Evolutionary conservation across 2,888 invertebrate species (phyloP).

Genomic region (Liodrosophila aerea): DNA sequence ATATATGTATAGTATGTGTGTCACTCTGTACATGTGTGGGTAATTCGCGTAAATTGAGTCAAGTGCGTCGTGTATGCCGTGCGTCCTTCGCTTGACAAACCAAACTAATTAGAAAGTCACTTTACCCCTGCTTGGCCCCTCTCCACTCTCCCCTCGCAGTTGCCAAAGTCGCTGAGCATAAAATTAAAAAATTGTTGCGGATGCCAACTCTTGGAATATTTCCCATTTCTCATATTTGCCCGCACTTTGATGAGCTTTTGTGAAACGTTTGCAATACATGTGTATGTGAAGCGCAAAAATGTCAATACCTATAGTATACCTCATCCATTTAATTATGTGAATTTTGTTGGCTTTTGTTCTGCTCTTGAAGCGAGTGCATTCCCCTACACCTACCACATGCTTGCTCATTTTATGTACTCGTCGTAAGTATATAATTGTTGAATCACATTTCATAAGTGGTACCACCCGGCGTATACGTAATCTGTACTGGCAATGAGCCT

Average conservation of each 20-base stretch:
- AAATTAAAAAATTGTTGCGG: constrained; percentile 67
- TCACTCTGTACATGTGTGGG: constrained; percentile 23
- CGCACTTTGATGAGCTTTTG: constrained; percentile 12
- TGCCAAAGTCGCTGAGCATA: constrained; percentile 65
- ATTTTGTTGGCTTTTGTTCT: constrained; percentile 23
- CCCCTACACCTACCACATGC: neutral
- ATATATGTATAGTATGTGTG: constrained; percentile 5
- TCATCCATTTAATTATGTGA: constrained; percentile 45
- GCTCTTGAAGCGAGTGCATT: neutral
- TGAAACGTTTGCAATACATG: neutral
- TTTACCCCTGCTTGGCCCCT: constrained; percentile 32
- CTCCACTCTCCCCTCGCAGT: neutral
- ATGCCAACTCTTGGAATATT: constrained; percentile 28
- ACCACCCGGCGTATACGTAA: constrained; percentile 45
- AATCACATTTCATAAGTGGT: constrained; percentile 32
- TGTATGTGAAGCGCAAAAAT: constrained; percentile 9
- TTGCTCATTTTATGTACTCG: neutral
- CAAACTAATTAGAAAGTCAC: constrained; percentile 77
- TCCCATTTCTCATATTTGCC: constrained; percentile 9
- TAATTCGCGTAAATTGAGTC: constrained; percentile 64
- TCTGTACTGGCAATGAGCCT: constrained; percentile 25
- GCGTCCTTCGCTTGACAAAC: constrained; percentile 56
- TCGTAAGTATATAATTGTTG: constrained; percentile 22
- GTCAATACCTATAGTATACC: too few relatives aligned
- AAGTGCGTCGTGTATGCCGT: constrained; percentile 60